Conservation (phyloP, 2,113 vertebrate genomes). For the Aldabrachelys gigantea region DNA sequence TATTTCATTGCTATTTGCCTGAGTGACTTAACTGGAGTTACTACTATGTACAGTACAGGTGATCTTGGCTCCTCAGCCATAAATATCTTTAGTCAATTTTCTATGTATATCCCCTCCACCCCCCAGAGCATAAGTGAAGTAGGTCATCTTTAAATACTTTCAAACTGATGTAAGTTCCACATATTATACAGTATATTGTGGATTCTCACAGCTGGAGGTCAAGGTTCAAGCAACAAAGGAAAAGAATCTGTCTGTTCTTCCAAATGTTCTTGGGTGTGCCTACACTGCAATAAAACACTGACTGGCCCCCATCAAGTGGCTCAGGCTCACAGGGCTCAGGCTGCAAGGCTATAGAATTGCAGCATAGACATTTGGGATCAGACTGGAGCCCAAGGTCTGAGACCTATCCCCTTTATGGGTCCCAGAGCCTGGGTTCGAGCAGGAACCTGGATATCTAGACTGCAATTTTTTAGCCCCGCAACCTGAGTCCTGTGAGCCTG, state of each 20-base stretch:
- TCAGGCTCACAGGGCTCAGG: neutral
- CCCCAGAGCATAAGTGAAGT: neutral
- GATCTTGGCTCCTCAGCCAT: neutral
- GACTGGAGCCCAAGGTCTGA: neutral
- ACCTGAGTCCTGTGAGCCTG: neutral
- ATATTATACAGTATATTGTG: rapidly evolving
- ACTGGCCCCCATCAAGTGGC: neutral
- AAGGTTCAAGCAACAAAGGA: neutral
- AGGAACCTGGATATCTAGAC: neutral
- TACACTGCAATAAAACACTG: neutral
- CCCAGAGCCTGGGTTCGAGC: neutral
- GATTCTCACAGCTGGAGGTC: neutral
- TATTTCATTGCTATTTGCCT: neutral
- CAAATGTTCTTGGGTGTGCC: neutral
- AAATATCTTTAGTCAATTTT: neutral
- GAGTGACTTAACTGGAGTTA: neutral
- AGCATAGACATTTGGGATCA: neutral
- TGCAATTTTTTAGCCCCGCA: neutral
- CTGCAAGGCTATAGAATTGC: neutral
- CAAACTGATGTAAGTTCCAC: neutral
- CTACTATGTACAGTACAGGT: neutral
- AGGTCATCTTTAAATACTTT: neutral
- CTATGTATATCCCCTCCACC: neutral
- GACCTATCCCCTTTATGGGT: neutral
- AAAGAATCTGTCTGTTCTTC: neutral